Base-by-base conservation (phyloP, 2,888 invertebrate species). In the Pammene aurita region DNA sequence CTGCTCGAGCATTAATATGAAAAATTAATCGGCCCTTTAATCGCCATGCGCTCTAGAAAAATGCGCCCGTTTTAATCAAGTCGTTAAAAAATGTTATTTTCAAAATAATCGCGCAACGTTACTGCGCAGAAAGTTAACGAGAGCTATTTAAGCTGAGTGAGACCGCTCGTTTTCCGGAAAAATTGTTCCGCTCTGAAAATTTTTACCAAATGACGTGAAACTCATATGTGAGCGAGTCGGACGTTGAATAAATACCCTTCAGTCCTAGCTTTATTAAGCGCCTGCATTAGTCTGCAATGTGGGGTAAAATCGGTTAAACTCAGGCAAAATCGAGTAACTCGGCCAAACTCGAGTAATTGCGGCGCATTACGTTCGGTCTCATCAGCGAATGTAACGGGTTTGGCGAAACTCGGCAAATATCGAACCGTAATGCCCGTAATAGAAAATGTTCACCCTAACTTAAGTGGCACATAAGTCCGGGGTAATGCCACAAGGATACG, bases 71-170 rank as follows among this genome's bases (percentile, higher is more conserved):
- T 87, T 88, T 86, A 86, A 88, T 88, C 83, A 87, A 85, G 83
- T 83, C 84, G 83, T 85, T 86, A 86, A 85, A 87, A 82, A 88
- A 87, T 84, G 82, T 84, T 83, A 84, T 87, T 86, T 85, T 82
- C 79, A 84, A 87, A 85, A 88, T 89, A 88, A 89, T 88, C 87
- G 83, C 78, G 77, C 75, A 76, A 77, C 83, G 84, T 85, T 84
- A 83, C 85, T 76, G 81, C 80, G 82, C 82, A 80, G 83, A 82
- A 89, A 88, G 90, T 90, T 89, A 91, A 91, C 89, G 90, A 90
- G 90, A 84, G 89, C 84, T 90, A 89, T 90, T 91, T 89, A 88
- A 86, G 80, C 80, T 80, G 76, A 77, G 71, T 72, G 74, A 77
- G 79, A 75, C 74, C 76, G 82, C 80, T 80, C 83, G 82, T 83